Evolutionary conservation across 2,797 vertebrate genomes (phyloP).

Genomic region (Channa striata): DNA sequence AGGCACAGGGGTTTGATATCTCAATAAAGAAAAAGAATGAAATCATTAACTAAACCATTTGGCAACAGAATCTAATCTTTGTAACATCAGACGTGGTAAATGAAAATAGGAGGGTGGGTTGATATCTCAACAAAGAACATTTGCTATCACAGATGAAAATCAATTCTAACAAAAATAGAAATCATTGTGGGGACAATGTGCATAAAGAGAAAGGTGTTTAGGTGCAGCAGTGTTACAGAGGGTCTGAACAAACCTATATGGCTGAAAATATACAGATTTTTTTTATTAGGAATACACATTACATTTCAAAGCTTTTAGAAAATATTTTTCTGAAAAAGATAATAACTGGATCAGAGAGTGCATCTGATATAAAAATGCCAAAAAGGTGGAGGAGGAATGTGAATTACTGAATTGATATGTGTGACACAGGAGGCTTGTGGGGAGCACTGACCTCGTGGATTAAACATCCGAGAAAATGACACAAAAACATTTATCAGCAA

Average conservation of each 20-base stretch:
- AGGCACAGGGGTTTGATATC: conserved; percentile 60
- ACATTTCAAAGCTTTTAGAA: conserved; percentile 40
- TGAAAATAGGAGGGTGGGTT: conserved; percentile 68
- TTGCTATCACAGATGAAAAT: conserved; percentile 75
- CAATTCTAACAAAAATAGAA: conserved; percentile 64
- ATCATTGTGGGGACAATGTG: conserved; percentile 37
- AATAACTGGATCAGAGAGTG: conserved; percentile 37
- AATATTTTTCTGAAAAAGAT: conserved; percentile 26
- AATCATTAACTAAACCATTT: conserved; percentile 75
- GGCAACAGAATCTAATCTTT: conserved; percentile 75
- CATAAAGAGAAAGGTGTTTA: conserved; percentile 41
- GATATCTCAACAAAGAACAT: conserved; percentile 69
- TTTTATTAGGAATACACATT: conserved; percentile 10
- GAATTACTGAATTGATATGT: conserved; percentile 57
- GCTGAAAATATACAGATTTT: conserved; percentile 26
- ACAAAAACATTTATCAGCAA: conserved; percentile 63
- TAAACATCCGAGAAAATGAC: conserved; percentile 67
- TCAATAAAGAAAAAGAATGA: conserved; percentile 72
- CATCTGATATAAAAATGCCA: conserved; percentile 30
- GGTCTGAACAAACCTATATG: conserved; percentile 12
- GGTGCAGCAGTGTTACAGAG: conserved; percentile 19
- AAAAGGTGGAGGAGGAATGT: conserved; percentile 29
- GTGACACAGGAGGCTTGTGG: conserved; percentile 12
- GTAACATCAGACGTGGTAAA: conserved; percentile 70
- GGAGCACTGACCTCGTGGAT: conserved; percentile 64